These are phyloP conservation scores for Sclerodermus sp. DNA, from an alignment of 2,888 invertebrate genomes.

Conservation along the genomic window DNA sequence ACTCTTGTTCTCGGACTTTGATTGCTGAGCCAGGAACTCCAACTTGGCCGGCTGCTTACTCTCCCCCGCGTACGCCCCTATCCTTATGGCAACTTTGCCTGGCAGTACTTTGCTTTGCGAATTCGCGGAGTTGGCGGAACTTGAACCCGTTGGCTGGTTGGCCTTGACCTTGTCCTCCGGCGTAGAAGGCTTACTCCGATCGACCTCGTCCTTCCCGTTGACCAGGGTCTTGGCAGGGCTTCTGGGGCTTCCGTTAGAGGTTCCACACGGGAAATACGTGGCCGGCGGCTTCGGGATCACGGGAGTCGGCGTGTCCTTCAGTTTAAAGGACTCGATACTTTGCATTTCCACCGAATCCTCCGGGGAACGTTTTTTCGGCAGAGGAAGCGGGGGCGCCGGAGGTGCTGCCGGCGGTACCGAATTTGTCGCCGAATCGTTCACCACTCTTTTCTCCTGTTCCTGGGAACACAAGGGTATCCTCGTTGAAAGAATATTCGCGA, in stretches of 20 bases:
- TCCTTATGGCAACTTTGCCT: constrained; percentile 48
- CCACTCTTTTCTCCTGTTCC: constrained; percentile 45
- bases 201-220: constrained; percentile 47
- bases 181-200: constrained; percentile 56
- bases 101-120: no score
- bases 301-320: constrained; percentile 66
- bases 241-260: constrained; percentile 26
- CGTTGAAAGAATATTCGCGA: no score
- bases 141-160: no score
- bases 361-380: constrained; percentile 35
- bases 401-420: constrained; percentile 35
- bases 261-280: constrained; percentile 64
- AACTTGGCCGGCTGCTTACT: constrained; percentile 45
- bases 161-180: constrained; percentile 26
- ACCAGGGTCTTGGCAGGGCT: constrained; percentile 22
- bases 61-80: constrained; percentile 53
- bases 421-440: constrained; percentile 21
- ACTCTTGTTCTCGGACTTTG: constrained; percentile 23
- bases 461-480: constrained; percentile 15
- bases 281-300: constrained; percentile 69
- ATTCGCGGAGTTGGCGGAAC: no score
- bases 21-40: not conserved
- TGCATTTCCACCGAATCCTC: constrained; percentile 72
- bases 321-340: constrained; percentile 74
- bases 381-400: constrained; percentile 41